Percentiles rank a stretch among this genome's conserved stretches.
Evolutionary conservation across 1,140 invertebrate genomes (phyloP).

Genomic region (Daktulosphaira vitifoliae): DNA sequence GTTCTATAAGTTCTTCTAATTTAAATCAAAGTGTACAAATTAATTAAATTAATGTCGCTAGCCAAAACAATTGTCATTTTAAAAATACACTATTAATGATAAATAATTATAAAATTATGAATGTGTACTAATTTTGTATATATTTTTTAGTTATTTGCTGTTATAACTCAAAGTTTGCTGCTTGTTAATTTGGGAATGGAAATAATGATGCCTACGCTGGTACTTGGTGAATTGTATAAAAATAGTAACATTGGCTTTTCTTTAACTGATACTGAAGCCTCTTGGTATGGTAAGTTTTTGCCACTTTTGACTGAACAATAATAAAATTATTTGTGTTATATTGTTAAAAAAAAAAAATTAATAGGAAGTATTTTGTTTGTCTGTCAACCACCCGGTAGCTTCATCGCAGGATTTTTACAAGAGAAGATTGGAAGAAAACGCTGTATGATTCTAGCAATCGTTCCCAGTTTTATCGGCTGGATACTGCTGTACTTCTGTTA

Average conservation of each 20-base stretch:
- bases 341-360: too few relatives aligned
- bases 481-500: conserved; percentile 32
- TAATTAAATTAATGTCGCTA: too few relatives aligned
- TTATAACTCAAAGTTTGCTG: background rate
- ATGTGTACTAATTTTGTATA: too few relatives aligned
- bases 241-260: conserved; percentile 36
- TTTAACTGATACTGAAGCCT: conserved; percentile 34
- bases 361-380: conserved; percentile 39
- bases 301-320: too few relatives aligned
- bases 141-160: too few relatives aligned
- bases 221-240: background rate
- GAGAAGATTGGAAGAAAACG: conserved; percentile 37
- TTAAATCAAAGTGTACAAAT: too few relatives aligned
- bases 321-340: too few relatives aligned
- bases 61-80: too few relatives aligned
- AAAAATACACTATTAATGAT: too few relatives aligned
- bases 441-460: conserved; percentile 37
- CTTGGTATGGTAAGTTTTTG: conserved; percentile 29
- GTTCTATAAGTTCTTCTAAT: too few relatives aligned
- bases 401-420: conserved; percentile 39
- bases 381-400: conserved; percentile 38
- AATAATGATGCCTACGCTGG: background rate
- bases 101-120: too few relatives aligned
- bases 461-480: conserved; percentile 36
- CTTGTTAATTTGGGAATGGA: conserved; percentile 1